Conservation (phyloP, 2,888 invertebrate genomes). For the Himalopsyche japonica region DNA sequence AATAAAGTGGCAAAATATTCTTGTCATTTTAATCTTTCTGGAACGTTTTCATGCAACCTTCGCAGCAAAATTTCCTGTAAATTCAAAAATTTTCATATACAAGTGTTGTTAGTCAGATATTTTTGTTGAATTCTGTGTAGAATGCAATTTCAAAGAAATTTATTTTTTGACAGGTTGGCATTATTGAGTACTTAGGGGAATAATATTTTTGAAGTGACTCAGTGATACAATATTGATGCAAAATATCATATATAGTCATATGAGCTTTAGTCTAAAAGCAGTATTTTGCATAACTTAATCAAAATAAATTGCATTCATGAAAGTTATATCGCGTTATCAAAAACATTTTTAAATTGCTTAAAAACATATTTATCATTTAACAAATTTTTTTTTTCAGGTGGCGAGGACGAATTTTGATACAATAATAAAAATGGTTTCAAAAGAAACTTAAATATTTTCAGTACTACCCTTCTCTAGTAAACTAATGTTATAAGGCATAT, state of each 20-base stretch:
- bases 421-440: too few species aligned
- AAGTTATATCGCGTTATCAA: too few species aligned
- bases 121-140: constrained; percentile 9
- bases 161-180: constrained; percentile 24
- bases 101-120: not conserved
- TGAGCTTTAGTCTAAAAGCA: not conserved
- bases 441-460: too few species aligned
- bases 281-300: too few species aligned
- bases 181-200: constrained; percentile 12
- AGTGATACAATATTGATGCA: not conserved
- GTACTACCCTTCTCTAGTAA: too few species aligned
- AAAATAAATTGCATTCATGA: too few species aligned
- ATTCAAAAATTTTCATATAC: not conserved
- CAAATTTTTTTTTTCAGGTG: too few species aligned
- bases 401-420: too few species aligned
- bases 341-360: too few species aligned
- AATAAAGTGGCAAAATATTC: too few species aligned
- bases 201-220: not conserved
- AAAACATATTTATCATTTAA: too few species aligned
- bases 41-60: not conserved
- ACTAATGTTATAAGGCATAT: too few species aligned
- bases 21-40: not conserved
- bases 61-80: not conserved
- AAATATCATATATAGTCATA: not conserved
- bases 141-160: constrained; percentile 25